A percentile compares a stretch with the other conserved stretches of the same genome.
Evolutionary conservation across 2,888 invertebrate species (phyloP).

Genomic region (Julus scanicus): DNA sequence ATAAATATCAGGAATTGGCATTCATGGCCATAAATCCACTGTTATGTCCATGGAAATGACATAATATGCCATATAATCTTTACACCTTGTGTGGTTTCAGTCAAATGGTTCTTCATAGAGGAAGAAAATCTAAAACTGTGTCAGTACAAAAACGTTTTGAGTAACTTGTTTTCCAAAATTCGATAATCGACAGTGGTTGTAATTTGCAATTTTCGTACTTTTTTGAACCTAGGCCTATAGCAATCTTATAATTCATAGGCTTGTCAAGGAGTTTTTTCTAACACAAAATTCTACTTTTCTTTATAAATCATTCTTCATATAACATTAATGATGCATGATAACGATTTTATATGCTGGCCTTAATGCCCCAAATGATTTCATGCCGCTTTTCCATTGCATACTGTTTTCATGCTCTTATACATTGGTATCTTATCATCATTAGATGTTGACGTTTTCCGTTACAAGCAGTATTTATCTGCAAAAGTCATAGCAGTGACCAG

Average conservation of each 20-base stretch:
- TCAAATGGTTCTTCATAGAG: no score
- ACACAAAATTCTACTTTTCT: slow-evolving; percentile 30
- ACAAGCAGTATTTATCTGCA: not conserved
- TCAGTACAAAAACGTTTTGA: no score
- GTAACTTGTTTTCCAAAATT: no score
- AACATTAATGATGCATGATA: slow-evolving; percentile 39
- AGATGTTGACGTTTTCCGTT: slow-evolving; percentile 6
- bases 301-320: slow-evolving; percentile 8
- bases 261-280: not conserved
- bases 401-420: not conserved
- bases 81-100: no score
- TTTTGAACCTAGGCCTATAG: not conserved
- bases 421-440: slow-evolving; percentile 30
- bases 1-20: no score
- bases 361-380: slow-evolving; percentile 30
- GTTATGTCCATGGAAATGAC: no score
- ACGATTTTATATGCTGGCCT: slow-evolving; percentile 9
- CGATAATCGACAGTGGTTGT: no score
- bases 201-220: no score
- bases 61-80: no score
- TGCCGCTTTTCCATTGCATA: not conserved
- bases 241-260: not conserved
- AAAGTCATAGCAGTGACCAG: slow-evolving; percentile 7
- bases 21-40: no score
- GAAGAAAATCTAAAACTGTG: no score